Evolutionary conservation across 2,888 invertebrate genomes (phyloP).

Genomic region (Ceriagrion tenellum): DNA sequence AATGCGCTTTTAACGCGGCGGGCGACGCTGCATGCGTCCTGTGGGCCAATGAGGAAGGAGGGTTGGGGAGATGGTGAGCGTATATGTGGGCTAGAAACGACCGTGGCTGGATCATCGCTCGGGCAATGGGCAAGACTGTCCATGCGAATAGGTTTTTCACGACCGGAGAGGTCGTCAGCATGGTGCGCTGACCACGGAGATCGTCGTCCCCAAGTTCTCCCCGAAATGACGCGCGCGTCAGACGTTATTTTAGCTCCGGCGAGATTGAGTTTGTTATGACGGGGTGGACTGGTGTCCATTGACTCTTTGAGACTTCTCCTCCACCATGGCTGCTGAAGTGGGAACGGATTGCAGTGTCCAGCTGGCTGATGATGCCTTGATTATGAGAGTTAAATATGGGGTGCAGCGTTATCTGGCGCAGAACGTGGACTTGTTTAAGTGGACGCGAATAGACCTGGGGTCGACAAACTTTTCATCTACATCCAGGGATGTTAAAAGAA

Average conservation of each 20-base stretch:
- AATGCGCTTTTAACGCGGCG: neutral
- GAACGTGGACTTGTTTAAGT: too few species aligned
- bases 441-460: too few species aligned
- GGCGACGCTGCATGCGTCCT: neutral
- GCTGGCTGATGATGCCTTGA: too few species aligned
- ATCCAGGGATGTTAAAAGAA: too few species aligned
- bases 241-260: neutral
- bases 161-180: neutral
- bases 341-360: too few species aligned
- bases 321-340: too few species aligned
- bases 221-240: neutral
- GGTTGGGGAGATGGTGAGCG: neutral
- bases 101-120: neutral
- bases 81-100: neutral
- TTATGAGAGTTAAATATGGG: too few species aligned
- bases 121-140: neutral
- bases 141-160: neutral
- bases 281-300: too few species aligned
- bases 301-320: too few species aligned
- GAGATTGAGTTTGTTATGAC: neutral
- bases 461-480: too few species aligned
- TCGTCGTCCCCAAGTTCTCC: neutral
- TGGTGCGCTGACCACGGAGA: too few species aligned
- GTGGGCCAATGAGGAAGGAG: neutral
- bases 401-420: too few species aligned